Evolutionary conservation across 2,888 invertebrate species (phyloP), one percentile per base, ranked within the genome.

Genomic region (Lacanobia oleracea): DNA sequence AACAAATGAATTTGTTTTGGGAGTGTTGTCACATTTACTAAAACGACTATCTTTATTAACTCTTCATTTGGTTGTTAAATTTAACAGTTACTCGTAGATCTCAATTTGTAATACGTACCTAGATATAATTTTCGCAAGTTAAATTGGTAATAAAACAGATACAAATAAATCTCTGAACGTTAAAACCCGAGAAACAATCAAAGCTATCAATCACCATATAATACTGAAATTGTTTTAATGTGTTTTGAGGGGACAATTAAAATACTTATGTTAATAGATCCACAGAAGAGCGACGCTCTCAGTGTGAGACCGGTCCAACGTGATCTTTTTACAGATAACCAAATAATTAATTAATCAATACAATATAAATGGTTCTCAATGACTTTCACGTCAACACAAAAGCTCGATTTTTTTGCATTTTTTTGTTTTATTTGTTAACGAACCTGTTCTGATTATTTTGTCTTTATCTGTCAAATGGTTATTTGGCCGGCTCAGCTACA

Each of bases 191-290:
- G 86, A 86, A 76, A 86, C 84, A 90, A 87, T 88, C 87, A 88
- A 62, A 84, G 73, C 61, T 71, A 86, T 84, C 82, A 87, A 86
- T 84, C 82, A 87, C 85, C 79, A 83, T 85, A 83, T 88, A 88
- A 89, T 88, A 87, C 86, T 83, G 83, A 90, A 88, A 88, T 87
- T 86, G 59, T 75, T 70, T 84, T 64, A 84, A 72, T 72, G 60
- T 77, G 48, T 69, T 75, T 81, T 62, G 75, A 74, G 87, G 72
- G 77, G 87, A 92, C 93, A 94, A 94, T 94, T 94, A 94, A 94
- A 93, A 93, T 94, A 88, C 91, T 94, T 94, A 94, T 94, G 95
- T 91, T 94, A 94, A 94, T 94, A 77, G 69, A 50, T 69, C 77
- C 80, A 83, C 84, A 84, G 87, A 88, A 84, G 83, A 82, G 84